Conservation (phyloP, 2,797 vertebrate species). For the Sylvilagus floridanus region DNA sequence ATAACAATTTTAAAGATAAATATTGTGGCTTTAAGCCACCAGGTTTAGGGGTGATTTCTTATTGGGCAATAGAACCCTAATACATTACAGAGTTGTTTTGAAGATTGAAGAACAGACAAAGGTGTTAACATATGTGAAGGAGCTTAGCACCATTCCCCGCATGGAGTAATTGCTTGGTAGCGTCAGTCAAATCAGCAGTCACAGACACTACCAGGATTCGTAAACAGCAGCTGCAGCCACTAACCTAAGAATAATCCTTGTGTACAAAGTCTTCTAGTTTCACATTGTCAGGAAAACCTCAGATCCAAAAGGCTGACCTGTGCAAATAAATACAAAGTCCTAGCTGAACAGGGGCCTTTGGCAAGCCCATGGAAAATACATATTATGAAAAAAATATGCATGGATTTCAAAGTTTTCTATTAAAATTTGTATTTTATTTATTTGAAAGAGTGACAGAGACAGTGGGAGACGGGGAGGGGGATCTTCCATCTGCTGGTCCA, state of each 20-base stretch:
- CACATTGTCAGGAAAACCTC: not conserved
- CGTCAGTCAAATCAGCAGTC: not conserved
- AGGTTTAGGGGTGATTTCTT: not conserved
- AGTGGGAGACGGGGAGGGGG: no score
- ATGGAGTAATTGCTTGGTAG: not conserved
- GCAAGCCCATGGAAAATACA: no score
- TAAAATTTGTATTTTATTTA: no score
- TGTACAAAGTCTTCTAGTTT: constrained; percentile 34
- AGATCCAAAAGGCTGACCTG: not conserved
- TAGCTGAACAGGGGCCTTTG: not conserved
- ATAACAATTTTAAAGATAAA: not conserved
- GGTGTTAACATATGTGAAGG: not conserved
- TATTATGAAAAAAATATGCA: no score
- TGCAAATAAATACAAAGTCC: not conserved
- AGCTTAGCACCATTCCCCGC: not conserved
- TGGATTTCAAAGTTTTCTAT: no score
- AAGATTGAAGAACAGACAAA: constrained; percentile 31
- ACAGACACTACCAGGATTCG: not conserved
- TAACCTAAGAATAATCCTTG: not conserved
- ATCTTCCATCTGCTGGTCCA: no score
- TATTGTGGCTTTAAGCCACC: not conserved
- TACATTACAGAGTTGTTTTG: constrained; percentile 3
- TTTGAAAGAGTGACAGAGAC: no score
- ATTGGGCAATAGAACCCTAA: not conserved
- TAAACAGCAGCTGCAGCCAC: not conserved